Base-by-base conservation (phyloP, 2,797 vertebrate genomes). In the Sebastes trivittatus region DNA sequence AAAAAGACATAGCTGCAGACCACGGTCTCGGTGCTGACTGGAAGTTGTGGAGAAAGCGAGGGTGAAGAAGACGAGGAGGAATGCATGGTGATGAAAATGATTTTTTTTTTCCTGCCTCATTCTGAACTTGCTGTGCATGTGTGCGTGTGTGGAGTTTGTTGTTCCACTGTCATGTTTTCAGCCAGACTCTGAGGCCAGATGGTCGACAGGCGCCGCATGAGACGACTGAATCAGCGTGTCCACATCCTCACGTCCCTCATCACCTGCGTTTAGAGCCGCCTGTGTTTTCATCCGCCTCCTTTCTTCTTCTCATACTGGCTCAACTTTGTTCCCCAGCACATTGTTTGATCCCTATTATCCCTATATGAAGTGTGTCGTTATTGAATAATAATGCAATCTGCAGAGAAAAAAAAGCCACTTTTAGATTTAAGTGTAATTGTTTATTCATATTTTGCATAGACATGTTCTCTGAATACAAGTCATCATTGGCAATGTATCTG, bases 141-240 rank as follows among this genome's bases (percentile, higher is more conserved):
- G 56, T 77, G 60, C 5, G 36, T 82, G 59, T 74, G 65, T 82
- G 79, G 22, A 68, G 65, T 78, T 66, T 81, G 55, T 76, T 76
- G 71, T 78, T 54, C 1, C 63, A 22, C 22, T 58, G 52, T 77
- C 72, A 61, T 73, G 60, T 60, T 84, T 86, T 76, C 66, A 69
- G 77, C 18, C 38, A 52, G 81, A 71, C 75, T 79, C 60, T 10
- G 18, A 80, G 63, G 25, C 62, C 80, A 90, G 84, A 85, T 85
- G 83, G 83, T 85, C 79, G 58, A 34, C 58, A 83, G 78, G 82
- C 77, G 30, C 87, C 81, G 84, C 85, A 84, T 83, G 81, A 84
- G 75, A 27, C 74, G 75, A 27, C 74, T 82, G 83, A 70, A 83
- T 89, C 86, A 85, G 62, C 59, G 46, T 62, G 56, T 78, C 80